These are phyloP conservation scores for Otolemur crassicaudatus DNA, from an alignment of 2,797 vertebrate species.

Conservation along the genomic window DNA sequence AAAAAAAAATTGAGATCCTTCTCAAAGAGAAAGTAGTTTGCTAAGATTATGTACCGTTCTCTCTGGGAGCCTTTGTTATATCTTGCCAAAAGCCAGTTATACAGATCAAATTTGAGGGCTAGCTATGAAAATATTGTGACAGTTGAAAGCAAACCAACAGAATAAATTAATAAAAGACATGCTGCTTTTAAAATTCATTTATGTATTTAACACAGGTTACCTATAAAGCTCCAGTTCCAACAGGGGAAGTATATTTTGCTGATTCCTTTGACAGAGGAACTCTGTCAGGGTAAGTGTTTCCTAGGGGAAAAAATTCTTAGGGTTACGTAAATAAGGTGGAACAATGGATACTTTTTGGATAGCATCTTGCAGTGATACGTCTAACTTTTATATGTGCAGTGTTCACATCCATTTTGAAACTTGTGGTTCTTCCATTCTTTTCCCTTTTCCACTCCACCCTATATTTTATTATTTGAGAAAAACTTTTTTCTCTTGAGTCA, in stretches of 20 bases:
- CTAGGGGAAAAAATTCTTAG: not conserved
- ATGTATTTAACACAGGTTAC: slow-evolving; percentile 91
- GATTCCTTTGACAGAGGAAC: slow-evolving; percentile 97
- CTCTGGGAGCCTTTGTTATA: not conserved
- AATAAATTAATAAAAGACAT: not conserved
- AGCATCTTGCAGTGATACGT: slow-evolving; percentile 17
- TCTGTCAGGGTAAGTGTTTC: slow-evolving; percentile 93
- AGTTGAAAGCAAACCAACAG: slow-evolving; percentile 29
- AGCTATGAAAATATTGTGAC: not conserved
- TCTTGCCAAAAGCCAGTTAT: not conserved
- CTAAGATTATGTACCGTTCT: not conserved
- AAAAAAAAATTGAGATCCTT: slow-evolving; percentile 2
- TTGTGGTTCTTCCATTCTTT: not conserved
- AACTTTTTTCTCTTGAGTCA: not conserved
- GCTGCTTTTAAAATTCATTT: slow-evolving; percentile 14
- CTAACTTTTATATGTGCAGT: not conserved
- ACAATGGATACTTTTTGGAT: not conserved
- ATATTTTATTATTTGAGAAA: slow-evolving; percentile 31
- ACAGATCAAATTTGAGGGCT: not conserved
- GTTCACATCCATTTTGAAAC: not conserved
- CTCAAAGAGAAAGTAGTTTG: slow-evolving; percentile 20
- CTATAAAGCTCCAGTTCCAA: slow-evolving; percentile 96
- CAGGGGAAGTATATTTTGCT: slow-evolving; percentile 95
- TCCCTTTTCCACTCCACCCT: not conserved
- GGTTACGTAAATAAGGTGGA: not conserved